These are phyloP conservation scores for Procambarus virginalis DNA, from an alignment of 1,140 invertebrate species.

Conservation along the genomic window DNA sequence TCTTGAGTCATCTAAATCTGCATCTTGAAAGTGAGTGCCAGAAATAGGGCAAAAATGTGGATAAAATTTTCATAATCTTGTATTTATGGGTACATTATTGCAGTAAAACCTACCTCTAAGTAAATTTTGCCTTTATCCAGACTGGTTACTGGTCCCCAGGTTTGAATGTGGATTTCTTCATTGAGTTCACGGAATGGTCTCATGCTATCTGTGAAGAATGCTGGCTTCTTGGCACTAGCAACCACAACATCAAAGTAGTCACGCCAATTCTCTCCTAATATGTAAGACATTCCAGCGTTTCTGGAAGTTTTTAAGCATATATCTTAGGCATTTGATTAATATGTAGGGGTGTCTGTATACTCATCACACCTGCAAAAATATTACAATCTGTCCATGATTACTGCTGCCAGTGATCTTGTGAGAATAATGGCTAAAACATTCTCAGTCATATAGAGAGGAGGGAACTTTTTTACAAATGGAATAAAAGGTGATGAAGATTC, in stretches of 20 bases:
- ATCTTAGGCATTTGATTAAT: neutral
- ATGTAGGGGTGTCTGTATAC: too few species aligned
- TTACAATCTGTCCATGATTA: too few species aligned
- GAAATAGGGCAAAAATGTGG: too few species aligned
- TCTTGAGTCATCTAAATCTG: too few species aligned
- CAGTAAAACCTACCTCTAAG: conserved; percentile 82
- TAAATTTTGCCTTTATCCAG: conserved; percentile 93
- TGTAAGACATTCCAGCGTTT: conserved; percentile 91
- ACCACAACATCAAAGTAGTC: conserved; percentile 96
- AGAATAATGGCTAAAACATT: too few species aligned
- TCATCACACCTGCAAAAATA: too few species aligned
- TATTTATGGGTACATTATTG: neutral
- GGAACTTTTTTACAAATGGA: too few species aligned
- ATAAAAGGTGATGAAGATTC: too few species aligned
- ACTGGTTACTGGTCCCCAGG: conserved; percentile 92
- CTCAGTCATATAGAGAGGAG: too few species aligned
- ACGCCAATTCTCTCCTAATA: conserved; percentile 92
- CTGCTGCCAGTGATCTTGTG: too few species aligned
- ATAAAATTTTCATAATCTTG: too few species aligned
- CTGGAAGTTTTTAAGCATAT: conserved; percentile 77
- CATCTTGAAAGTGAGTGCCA: too few species aligned
- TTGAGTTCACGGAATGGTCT: conserved; percentile 93
- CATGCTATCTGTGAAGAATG: conserved; percentile 94
- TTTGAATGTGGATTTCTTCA: conserved; percentile 84
- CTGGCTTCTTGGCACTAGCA: conserved; percentile 95